Base-by-base conservation (phyloP, 2,113 vertebrate species). In the Tringa solitaria region DNA sequence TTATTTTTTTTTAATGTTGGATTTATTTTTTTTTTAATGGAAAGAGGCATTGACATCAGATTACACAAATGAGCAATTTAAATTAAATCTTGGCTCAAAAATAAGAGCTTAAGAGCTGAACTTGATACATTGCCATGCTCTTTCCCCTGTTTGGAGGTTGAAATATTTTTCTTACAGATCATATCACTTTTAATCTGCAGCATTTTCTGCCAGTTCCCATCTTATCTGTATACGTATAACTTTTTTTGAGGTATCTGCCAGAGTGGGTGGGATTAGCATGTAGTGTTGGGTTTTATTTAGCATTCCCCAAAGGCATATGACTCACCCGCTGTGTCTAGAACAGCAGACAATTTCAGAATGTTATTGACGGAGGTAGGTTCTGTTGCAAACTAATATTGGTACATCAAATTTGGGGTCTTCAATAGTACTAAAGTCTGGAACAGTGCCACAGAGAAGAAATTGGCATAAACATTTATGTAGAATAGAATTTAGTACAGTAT, bases 271-370 rank as follows among this genome's bases (percentile, higher is more conserved):
- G 43, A 89, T 94, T 72, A 95, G 33, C 35, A 89, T 79, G 46
- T 63, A 63, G 43, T 51, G 48, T 75, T 82, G 74, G 39, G 65
- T 87, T 97, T 96, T 95, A 95, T 95, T 91, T 95, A 94, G 81
- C 73, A 37, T 91, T 95, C 60, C 77, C 56, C 53, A 21, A 59
- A 89, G 90, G 78, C 81, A 22, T 82, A 82, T 95, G 77, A 89
- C 51, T 97, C 92, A 95, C 16, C 20, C 7, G 0, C 77, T 93
- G 54, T 33, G 28, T 91, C 69, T 89, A 87, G 41, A 91, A 59
- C 41, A 87, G 81, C 37, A 93, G 51, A 74, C 67, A 87, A 63
- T n/a, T 89, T 87, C 41, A 56, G 53, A 91, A 91, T 72, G 60
- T 89, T 91, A 32, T 81, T 91, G 59, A 27, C 37, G 54, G 41